These are phyloP conservation scores for Astatoreochromis straeleni DNA, from an alignment of 2,113 vertebrate genomes.

Conservation along the genomic window DNA sequence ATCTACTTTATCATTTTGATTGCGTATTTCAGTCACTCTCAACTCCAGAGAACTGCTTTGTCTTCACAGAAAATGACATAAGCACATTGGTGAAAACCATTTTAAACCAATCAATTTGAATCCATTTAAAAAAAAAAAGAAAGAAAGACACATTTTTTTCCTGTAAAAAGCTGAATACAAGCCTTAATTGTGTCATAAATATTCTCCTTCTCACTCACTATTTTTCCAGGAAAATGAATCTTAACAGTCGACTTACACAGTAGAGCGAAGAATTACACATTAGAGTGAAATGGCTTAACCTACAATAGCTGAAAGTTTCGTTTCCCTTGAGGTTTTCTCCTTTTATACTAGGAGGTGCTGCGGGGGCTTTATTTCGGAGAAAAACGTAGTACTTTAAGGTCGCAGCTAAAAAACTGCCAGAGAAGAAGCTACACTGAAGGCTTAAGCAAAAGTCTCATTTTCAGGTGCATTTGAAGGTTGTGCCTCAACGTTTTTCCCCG, in stretches of 20 bases:
- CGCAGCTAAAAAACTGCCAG: not conserved
- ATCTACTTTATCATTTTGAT: not conserved
- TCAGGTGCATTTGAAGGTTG: not conserved
- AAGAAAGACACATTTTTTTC: not conserved
- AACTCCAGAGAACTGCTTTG: not conserved
- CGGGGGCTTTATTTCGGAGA: conserved; percentile 12
- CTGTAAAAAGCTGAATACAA: not conserved
- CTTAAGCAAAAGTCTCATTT: not conserved
- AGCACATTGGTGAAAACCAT: not conserved
- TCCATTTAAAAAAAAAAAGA: not conserved
- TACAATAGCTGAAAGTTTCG: conserved; percentile 16
- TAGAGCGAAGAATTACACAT: not conserved
- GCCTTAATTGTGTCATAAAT: not conserved
- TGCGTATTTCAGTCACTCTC: not conserved
- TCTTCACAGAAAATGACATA: not conserved
- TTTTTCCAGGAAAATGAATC: not conserved
- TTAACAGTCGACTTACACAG: not conserved
- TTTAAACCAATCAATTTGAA: not conserved
- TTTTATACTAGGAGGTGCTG: not conserved
- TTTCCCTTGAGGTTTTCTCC: conserved; percentile 13
- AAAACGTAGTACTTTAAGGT: not conserved
- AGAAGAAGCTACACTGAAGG: not conserved
- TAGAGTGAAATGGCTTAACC: conserved; percentile 21
- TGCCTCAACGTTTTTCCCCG: not conserved
- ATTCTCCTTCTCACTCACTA: not conserved